Conservation (phyloP, 2,113 vertebrate species). For the Podiceps cristatus region DNA sequence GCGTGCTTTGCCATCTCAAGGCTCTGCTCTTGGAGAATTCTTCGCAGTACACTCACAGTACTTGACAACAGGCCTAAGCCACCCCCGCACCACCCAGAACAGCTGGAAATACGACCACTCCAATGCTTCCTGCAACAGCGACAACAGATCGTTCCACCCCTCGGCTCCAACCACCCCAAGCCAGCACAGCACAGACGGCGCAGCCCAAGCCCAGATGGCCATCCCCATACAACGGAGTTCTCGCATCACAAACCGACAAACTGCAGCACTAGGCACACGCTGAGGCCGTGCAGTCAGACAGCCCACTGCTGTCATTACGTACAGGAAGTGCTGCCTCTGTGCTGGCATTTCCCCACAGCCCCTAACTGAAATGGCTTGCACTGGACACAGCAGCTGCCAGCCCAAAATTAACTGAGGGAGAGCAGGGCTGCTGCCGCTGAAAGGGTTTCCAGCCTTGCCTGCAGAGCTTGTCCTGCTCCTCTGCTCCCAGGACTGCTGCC, state of each 20-base stretch:
- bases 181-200: not conserved
- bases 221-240: not conserved
- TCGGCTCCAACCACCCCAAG: not conserved
- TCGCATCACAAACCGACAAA: accelerated
- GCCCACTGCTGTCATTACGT: accelerated
- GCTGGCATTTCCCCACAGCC: not conserved
- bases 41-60: not conserved
- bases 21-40: not conserved
- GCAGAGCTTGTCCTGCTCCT: not conserved
- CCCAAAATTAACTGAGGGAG: not conserved
- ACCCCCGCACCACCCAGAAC: not conserved
- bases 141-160: not conserved
- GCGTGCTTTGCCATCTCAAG: not conserved
- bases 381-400: not conserved
- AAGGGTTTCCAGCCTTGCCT: not conserved
- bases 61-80: not conserved
- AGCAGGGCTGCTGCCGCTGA: not conserved
- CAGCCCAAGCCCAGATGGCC: not conserved
- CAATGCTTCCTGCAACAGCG: not conserved
- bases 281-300: not conserved
- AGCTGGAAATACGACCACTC: not conserved
- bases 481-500: not conserved
- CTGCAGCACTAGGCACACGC: not conserved
- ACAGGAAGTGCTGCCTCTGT: not conserved
- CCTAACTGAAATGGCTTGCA: not conserved